phyloP scores from a whole-genome alignment of 2,888 invertebrate genomes.

The Sclerodermus sp. region DNA sequence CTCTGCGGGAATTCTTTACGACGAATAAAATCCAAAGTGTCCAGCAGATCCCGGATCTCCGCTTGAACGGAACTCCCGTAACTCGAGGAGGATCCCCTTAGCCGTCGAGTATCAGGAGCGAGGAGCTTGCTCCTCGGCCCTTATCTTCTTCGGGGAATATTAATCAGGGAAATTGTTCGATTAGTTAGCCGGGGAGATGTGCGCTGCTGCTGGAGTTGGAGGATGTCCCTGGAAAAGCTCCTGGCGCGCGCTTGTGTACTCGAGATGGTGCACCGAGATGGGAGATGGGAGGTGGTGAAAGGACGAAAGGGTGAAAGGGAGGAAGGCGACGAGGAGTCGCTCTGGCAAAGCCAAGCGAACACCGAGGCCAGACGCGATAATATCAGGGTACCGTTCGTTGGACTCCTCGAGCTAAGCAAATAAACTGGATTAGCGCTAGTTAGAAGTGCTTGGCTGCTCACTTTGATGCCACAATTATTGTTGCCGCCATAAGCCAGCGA shows the following conservation, averaged over 20 bases:
- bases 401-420: conserved; percentile 17
- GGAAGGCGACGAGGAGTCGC: no score
- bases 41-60: no score
- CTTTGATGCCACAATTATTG: conserved; percentile 45
- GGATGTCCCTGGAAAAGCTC: no score
- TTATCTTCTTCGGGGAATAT: not conserved
- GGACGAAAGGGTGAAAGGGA: not conserved
- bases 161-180: not conserved
- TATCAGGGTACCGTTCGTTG: not conserved
- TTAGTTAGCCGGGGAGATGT: no score
- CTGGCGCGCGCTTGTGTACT: no score
- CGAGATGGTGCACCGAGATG: no score
- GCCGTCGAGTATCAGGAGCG: no score
- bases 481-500: conserved; percentile 15
- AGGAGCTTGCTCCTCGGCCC: not conserved
- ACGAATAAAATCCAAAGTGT: not conserved
- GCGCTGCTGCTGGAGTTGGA: no score
- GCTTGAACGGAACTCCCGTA: no score
- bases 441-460: conserved; percentile 31
- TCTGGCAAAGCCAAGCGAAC: no score
- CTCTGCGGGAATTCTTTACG: not conserved
- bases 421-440: conserved; percentile 35
- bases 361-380: not conserved
- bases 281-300: no score
- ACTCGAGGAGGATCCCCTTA: no score